Percentiles rank a stretch among this genome's conserved stretches.
phyloP scores from a whole-genome alignment of 1,140 invertebrate species.

The Zaprionus ornatus region DNA sequence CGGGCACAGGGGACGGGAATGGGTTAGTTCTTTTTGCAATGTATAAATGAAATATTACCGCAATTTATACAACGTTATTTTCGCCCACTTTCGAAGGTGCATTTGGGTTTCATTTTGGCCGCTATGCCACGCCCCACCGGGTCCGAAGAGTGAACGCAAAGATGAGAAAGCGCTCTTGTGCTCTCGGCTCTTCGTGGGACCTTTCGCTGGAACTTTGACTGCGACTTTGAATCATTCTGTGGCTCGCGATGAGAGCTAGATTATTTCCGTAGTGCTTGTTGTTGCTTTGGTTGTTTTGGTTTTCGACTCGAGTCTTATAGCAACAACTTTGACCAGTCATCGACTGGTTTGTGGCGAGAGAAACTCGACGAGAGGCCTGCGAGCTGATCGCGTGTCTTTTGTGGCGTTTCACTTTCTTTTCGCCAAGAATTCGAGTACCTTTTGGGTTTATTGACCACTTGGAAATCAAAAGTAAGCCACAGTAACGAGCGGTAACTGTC shows the following conservation, averaged over 20 bases:
- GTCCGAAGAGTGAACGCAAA: constrained; percentile 42
- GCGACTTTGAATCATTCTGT: constrained; percentile 41
- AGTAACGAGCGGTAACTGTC: constrained; percentile 1
- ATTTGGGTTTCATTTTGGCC: constrained; percentile 30
- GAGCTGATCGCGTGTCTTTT: constrained; percentile 7
- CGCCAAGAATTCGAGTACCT: constrained; percentile 63
- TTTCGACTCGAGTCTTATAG: constrained; percentile 19
- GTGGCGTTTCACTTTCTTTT: constrained; percentile 75
- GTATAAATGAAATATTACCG: constrained; percentile 45
- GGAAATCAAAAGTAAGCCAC: constrained; percentile 41
- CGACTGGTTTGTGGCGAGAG: constrained; percentile 70
- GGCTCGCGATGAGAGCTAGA: constrained; percentile 18
- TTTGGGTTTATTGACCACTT: constrained; percentile 63
- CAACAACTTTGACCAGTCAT: constrained; percentile 51
- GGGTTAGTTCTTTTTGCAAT: constrained; percentile 7
- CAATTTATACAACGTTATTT: constrained; percentile 3
- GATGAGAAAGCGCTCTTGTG: constrained; percentile 63
- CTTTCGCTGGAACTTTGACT: constrained; percentile 5
- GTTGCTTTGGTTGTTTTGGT: constrained; percentile 17
- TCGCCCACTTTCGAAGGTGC: not conserved
- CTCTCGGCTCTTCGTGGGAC: constrained; percentile 39
- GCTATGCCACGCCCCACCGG: constrained; percentile 47
- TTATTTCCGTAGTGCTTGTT: constrained; percentile 22
- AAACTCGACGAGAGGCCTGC: constrained; percentile 46
- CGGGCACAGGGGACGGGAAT: not conserved